Conservation (phyloP, 2,113 vertebrate genomes). For the Syrmaticus mikado region DNA sequence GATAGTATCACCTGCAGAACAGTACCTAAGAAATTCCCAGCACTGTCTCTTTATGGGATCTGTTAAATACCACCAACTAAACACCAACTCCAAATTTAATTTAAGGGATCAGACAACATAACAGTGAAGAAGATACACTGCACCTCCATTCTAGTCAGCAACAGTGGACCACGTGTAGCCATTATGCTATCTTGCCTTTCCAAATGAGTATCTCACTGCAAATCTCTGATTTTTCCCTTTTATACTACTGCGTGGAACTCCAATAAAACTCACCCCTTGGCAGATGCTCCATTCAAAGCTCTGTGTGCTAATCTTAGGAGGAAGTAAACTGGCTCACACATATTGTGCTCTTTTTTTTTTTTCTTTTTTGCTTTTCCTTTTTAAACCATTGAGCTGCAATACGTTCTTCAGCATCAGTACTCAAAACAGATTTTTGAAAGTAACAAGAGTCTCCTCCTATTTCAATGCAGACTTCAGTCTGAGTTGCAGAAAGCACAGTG, state of each 20-base stretch:
- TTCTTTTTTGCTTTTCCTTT: background rate
- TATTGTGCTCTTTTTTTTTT: too few species aligned
- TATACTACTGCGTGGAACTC: background rate
- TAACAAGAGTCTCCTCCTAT: background rate
- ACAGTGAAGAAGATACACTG: background rate
- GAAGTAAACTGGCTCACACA: background rate
- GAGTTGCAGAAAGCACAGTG: background rate
- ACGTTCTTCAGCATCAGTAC: background rate
- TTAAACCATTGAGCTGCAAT: background rate
- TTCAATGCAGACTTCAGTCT: background rate
- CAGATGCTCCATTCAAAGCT: background rate
- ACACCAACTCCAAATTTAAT: background rate
- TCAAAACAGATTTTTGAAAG: background rate
- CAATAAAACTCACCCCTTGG: background rate
- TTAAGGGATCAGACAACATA: background rate
- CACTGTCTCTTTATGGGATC: background rate
- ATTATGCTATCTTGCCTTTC: background rate
- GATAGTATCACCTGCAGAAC: background rate
- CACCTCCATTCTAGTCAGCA: background rate
- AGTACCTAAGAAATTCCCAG: background rate
- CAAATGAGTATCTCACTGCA: background rate
- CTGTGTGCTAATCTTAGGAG: background rate
- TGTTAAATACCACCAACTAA: background rate
- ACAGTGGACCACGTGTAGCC: background rate
- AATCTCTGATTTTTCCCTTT: background rate